These are phyloP conservation scores for Rhynchotus rufescens DNA, from an alignment of 2,797 vertebrate genomes.

Conservation along the genomic window DNA sequence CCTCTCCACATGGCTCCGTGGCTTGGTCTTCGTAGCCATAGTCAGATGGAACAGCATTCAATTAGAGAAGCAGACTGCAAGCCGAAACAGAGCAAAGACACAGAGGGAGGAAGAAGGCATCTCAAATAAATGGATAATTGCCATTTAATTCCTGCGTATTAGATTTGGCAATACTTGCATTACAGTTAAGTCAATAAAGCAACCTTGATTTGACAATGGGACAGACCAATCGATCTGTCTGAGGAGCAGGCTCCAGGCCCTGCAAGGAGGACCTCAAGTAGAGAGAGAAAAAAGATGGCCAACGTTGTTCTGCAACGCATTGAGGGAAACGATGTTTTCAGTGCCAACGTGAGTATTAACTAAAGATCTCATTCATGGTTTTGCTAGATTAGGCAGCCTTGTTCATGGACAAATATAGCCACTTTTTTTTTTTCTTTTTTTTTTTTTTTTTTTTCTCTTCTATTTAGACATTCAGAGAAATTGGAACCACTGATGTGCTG, in stretches of 20 bases:
- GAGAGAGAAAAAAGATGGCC: neutral
- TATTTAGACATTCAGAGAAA: neutral
- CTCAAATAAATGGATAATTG: conserved; percentile 57
- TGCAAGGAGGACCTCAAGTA: neutral
- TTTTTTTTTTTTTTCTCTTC: neutral
- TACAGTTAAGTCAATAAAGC: conserved; percentile 17
- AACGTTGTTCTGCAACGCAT: rapidly evolving
- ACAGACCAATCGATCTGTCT: conserved; percentile 32
- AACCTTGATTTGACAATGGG: neutral
- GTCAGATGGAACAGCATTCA: neutral
- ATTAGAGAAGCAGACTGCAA: neutral
- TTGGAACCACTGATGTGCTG: neutral
- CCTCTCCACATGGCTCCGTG: neutral
- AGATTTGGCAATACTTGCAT: conserved; percentile 49
- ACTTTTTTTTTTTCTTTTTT: too few species aligned
- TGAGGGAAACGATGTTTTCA: neutral
- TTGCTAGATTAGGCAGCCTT: neutral
- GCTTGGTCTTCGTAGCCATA: neutral
- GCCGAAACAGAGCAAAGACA: neutral
- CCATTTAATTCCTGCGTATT: conserved; percentile 51
- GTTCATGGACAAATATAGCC: rapidly evolving
- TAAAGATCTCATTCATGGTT: neutral
- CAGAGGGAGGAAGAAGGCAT: conserved; percentile 43
- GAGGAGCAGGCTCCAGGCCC: neutral
- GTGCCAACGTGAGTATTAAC: neutral